phyloP scores from a whole-genome alignment of 1,140 invertebrate species.

The Pantala flavescens region DNA sequence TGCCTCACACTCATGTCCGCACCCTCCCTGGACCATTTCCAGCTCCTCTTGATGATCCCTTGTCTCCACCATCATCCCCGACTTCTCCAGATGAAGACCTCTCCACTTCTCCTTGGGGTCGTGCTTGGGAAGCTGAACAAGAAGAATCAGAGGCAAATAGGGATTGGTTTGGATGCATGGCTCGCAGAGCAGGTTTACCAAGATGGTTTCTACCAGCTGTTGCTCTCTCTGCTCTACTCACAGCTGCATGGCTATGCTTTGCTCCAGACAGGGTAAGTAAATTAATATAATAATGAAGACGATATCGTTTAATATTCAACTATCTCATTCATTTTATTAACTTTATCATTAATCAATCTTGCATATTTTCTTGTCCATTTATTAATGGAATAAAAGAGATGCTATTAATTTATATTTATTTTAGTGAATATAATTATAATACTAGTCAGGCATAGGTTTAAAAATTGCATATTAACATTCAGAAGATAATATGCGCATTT shows the following conservation, averaged over 20 bases:
- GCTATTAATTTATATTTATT: too few species aligned
- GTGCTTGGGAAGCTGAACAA: slow-evolving; percentile 29
- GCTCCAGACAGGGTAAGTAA: slow-evolving; percentile 26
- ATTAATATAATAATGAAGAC: not conserved
- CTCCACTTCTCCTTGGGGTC: slow-evolving; percentile 26
- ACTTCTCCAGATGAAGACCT: not conserved
- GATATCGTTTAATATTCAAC: too few species aligned
- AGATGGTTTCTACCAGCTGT: slow-evolving; percentile 37
- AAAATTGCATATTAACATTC: too few species aligned
- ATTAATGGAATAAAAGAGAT: too few species aligned
- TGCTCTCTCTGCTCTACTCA: slow-evolving; percentile 36
- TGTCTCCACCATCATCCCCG: not conserved
- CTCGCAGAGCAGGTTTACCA: slow-evolving; percentile 41
- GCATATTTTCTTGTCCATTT: too few species aligned
- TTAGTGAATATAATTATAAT: too few species aligned
- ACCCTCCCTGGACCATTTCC: slow-evolving; percentile 33
- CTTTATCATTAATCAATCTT: too few species aligned
- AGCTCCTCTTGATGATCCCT: slow-evolving; percentile 23
- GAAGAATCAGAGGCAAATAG: slow-evolving; percentile 25
- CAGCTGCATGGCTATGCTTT: slow-evolving; percentile 42
- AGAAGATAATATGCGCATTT: too few species aligned
- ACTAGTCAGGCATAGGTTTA: too few species aligned
- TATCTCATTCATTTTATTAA: too few species aligned
- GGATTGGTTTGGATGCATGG: slow-evolving; percentile 43
- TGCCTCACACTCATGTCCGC: slow-evolving; percentile 36